phyloP scores from a whole-genome alignment of 2,888 invertebrate species.

The Melanophora roralis region DNA sequence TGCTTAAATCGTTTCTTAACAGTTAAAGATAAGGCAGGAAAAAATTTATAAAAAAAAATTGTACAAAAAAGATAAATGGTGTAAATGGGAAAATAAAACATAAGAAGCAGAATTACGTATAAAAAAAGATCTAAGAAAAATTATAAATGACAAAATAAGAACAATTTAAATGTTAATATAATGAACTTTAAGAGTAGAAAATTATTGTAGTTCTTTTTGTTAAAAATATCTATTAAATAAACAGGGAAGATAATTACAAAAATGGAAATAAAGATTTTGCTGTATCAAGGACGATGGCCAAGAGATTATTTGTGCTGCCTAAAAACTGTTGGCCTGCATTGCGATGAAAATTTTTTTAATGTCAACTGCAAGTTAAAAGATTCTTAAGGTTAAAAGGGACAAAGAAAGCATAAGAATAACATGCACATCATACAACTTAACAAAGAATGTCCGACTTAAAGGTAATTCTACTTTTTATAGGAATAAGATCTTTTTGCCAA shows the following conservation, averaged over 20 bases:
- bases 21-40: slow-evolving; percentile 9
- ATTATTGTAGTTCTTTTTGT: background rate
- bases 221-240: slow-evolving; percentile 3
- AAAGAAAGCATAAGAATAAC: no score
- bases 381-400: background rate
- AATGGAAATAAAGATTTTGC: background rate
- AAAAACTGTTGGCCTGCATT: background rate
- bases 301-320: background rate
- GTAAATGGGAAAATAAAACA: slow-evolving; percentile 28
- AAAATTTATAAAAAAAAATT: background rate
- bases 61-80: background rate
- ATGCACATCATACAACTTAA: no score
- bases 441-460: no score
- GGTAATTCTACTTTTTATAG: no score
- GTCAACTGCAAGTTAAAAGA: background rate
- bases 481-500: no score
- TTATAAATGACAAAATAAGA: background rate
- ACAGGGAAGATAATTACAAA: slow-evolving; percentile 9
- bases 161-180: slow-evolving; percentile 42
- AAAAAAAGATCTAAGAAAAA: no score
- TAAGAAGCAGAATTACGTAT: no score
- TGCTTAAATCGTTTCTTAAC: background rate
- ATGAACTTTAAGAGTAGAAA: slow-evolving; percentile 41
- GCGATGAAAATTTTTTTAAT: background rate
- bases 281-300: background rate